Base-by-base conservation (phyloP, 2,797 vertebrate genomes). In the Lithobates pipiens region DNA sequence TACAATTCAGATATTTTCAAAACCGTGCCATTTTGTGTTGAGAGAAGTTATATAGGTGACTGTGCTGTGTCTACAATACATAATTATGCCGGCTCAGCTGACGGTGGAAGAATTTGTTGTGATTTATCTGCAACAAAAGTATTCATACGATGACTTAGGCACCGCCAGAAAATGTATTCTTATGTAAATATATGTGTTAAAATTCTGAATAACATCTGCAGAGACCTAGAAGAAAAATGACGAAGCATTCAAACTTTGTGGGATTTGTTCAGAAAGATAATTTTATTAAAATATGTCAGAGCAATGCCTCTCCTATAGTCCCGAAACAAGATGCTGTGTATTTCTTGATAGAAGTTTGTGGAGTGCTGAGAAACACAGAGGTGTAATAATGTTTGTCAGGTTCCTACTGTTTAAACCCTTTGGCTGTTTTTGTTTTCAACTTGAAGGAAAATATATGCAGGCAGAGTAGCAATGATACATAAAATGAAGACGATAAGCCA, bases 141-240 rank as follows among this genome's bases (percentile, higher is more conserved):
- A 87, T 92, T 90, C 87, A 91, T 57, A 79, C 78, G 90, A 57
- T 89, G 80, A 82, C 80, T 88, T 85, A 88, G 88, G 89, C 85
- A 67, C 46, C 89, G 77, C 72, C 88, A 91, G 90, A 88, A 69
- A 90, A 93, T 90, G n/a, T n/a, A 90, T 91, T 93, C 90, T 93
- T 89, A 93, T 92, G 89, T 92, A 92, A 93, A 91, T 93, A 86
- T 90, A 88, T 92, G 90, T 89, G 89, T 89, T 91, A 83, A 91
- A 93, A 93, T 93, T 91, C 90, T 88, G 85, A 89, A 81, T 85
- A 90, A 80, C 85, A 88, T 88, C 88, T 92, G 89, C 88, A 92
- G 88, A 84, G 76, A 92, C 88, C 89, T 76, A 80, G 80, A 91
- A 86, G 80, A 83, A 84, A 91, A 92, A 91, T 91, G 81, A 90